Base-by-base conservation (phyloP, 2,888 invertebrate genomes). In the Plagiodera versicolora region DNA sequence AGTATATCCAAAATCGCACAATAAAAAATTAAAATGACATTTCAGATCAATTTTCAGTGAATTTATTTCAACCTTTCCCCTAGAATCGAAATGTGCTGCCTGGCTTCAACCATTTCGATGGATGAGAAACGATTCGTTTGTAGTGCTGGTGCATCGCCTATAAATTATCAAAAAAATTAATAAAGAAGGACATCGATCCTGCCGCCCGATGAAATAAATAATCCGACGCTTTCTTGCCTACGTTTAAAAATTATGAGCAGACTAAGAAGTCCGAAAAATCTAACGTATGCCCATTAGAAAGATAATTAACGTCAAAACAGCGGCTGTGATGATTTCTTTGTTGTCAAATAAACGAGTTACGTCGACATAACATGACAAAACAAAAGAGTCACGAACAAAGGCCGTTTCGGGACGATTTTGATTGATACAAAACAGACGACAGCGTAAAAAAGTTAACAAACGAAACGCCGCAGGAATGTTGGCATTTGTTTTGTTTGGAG, bases 371-470 rank as follows among this genome's bases (percentile, higher is more conserved):
- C 70, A 75, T 68, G 73, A 74, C 71, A 72, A 74, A 74, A 74
- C 72, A 75, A 75, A 75, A 74, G 74, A 72, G 67, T 65, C 64
- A 69, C 70, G 67, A 70, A 70, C 63, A 68, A 69, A 72, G 72
- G 71, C 67, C 68, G 74, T 70, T 70, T 66, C 67, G 67, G 70
- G 70, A 66, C 64, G 70, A 70, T 74, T 77, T 78, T 78, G 78
- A 78, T 78, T 78, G 78, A 78, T 77, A 77, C 74, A 77, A 77
- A 76, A 76, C 77, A 76, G 76, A 76, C 77, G 77, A 70, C 77
- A 76, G 70, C 67, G 74, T 73, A 77, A 76, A 77, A 77, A 77
- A 74, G 73, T 72, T 44, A 74, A 75, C 75, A 75, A 75, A 75
- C 75, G 75, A 74, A 75, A 39, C 72, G 75, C 75, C 77, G 75